Conservation (phyloP, 2,113 vertebrate species). For the Hippolais icterina region DNA sequence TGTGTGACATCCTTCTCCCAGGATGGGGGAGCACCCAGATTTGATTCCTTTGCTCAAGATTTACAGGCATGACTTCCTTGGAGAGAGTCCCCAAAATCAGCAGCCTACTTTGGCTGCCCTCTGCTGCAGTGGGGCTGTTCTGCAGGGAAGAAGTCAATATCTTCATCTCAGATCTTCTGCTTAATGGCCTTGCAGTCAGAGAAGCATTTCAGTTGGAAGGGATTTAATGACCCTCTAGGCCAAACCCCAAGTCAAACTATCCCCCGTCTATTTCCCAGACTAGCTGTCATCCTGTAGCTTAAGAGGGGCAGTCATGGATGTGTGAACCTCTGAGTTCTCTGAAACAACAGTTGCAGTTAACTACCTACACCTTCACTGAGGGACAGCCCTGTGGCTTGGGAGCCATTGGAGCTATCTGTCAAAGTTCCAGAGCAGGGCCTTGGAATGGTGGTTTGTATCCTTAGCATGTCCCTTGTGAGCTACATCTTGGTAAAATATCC, state of each 20-base stretch:
- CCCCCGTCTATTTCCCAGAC: not conserved
- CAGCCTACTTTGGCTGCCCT: not conserved
- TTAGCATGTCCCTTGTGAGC: not conserved
- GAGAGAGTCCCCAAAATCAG: not conserved
- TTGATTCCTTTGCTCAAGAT: not conserved
- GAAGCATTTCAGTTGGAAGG: not conserved
- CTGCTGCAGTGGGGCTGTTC: not conserved
- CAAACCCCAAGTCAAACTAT: not conserved
- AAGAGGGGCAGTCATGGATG: not conserved
- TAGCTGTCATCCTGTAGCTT: not conserved
- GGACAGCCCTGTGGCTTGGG: rapidly evolving
- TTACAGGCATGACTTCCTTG: not conserved
- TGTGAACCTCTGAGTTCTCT: not conserved
- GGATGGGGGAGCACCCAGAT: not conserved
- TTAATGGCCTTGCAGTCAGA: not conserved
- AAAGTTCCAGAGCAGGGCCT: not conserved
- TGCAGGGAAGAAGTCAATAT: not conserved
- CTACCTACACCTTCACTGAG: not conserved
- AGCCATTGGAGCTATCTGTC: not conserved
- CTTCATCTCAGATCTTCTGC: not conserved
- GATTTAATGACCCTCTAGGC: not conserved
- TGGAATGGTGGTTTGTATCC: not conserved
- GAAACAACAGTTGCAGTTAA: not conserved
- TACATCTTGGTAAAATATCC: not conserved
- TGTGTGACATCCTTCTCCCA: not conserved